Base-by-base conservation (phyloP, 1,140 invertebrate genomes). In the Drosophila hydei region DNA sequence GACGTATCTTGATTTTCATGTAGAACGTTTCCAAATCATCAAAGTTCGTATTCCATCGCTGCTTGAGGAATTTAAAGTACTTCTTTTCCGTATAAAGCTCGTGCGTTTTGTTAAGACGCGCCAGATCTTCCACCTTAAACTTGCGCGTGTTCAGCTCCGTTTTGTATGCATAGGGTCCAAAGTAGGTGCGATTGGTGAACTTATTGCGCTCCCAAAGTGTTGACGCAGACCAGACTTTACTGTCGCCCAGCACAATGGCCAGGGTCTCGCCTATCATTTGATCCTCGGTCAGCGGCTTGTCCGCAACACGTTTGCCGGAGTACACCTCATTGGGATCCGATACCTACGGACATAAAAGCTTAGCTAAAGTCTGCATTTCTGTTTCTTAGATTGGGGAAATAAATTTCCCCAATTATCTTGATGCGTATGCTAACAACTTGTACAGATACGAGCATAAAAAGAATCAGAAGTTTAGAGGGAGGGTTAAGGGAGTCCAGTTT, bases 191-290 rank as follows among this genome's bases (percentile, higher is more conserved):
- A 90, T 98, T 98, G 0, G 96, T 95, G 91, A 99, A 99, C 92
- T 99, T 98, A 90, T 99, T 98, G 43, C 96, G 94, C 88, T 99
- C 98, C 96, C 98, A 99, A 90, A 95, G 98, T 14, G 96, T 97
- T 23, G 97, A 97, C 64, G 97, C 96, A 6, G 96, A 96, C 95
- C 97, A 97, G 71, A 99, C 96, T 92, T 96, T 96, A 43, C 96
- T 95, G 92, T 99, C 97, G 18, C 97, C 97, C 79, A 99, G 94
- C 0, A 99, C 95, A 48, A 98, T 93, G 14, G 98, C 95, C 14
- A 99, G 90, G 0, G 97, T 98, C 91, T 99, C 97, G 0, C 96
- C 97, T 72, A 98, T 96, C 95, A 98, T 96, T 93, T 98, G 97
- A 94, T 98, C 97, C 92, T 97, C 97, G 1, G 96, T 97, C 11